Evolutionary conservation across 2,113 vertebrate genomes (phyloP), one percentile per base, ranked within the genome.

Genomic region (Mustela nigripes): DNA sequence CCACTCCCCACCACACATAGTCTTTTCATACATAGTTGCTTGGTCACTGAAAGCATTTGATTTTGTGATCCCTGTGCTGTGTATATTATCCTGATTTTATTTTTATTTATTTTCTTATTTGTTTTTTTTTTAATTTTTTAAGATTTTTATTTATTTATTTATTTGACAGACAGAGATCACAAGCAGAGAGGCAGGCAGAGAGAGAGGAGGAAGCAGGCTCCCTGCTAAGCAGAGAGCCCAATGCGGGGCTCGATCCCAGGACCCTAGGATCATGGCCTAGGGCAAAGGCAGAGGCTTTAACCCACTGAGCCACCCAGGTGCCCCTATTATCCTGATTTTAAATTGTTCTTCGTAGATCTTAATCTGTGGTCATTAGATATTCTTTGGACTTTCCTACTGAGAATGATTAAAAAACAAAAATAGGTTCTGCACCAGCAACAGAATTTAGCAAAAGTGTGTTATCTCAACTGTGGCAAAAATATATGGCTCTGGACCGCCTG

Each of bases 361-460:
- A 65, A 88, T 84, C 87, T 67, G n/a, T 3, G 60, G 16, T 81
- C 50, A 24, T 81, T 62, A 94, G 56, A 28, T 81, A 48, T 11
- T 95, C 71, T 79, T 86, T 71, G 69, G 60, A 84, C 19, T 85
- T 94, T 33, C 19, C 63, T 11, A 53, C 28, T 58, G 24, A 69
- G 69, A 95, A 84, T 65, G 45, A 95, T 63, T 82, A 33, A 65
- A 67, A 74, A 76, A 16, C 69, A 71, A 84, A 81, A 79, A 73
- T n/a, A 60, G 28, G 11, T 12, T 9, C 31, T 62, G 65, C 67
- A 82, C 74, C 74, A 79, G 48, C 50, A 87, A 39, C 39, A 65
- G 33, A 36, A 67, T 69, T 92, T 96, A 95, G 19, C 50, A 90
- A 65, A 56, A 78, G 36, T n/a, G 7, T 94, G 26, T 79, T 80